Evolutionary conservation across 2,113 vertebrate genomes (phyloP).

Genomic region (Paramisgurnus dabryanus): DNA sequence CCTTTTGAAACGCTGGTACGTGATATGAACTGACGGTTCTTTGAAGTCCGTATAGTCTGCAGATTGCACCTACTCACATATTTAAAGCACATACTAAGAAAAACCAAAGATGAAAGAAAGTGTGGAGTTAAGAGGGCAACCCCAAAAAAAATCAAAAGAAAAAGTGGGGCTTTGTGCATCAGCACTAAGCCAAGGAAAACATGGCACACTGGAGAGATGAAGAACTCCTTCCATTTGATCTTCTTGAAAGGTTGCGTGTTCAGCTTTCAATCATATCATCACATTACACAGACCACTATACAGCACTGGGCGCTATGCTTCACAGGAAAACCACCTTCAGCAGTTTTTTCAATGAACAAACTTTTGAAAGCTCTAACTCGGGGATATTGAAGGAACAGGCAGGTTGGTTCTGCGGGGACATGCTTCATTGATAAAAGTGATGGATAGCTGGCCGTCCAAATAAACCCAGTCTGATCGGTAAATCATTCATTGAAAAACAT

Average conservation of each 20-base stretch:
- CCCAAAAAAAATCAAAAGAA: background rate
- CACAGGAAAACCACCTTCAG: slow-evolving; percentile 24
- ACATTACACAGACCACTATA: background rate
- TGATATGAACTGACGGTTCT: slow-evolving; percentile 11
- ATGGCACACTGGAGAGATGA: slow-evolving; percentile 12
- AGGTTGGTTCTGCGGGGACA: background rate
- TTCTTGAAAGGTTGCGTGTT: slow-evolving; percentile 17
- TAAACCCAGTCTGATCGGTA: background rate
- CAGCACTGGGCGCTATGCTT: background rate
- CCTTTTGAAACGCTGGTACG: background rate
- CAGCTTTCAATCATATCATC: slow-evolving; percentile 21
- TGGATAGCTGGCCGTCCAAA: slow-evolving; percentile 21
- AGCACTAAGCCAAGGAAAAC: background rate
- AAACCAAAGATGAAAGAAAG: background rate
- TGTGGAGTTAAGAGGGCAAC: background rate
- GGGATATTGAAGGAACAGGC: background rate
- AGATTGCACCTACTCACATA: slow-evolving; percentile 2
- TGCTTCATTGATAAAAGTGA: slow-evolving; percentile 3
- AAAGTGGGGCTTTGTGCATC: background rate
- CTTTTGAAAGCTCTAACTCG: slow-evolving; percentile 18
- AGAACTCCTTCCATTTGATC: slow-evolving; percentile 21
- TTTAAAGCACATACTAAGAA: slow-evolving; percentile 1
- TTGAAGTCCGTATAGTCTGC: slow-evolving; percentile 31
- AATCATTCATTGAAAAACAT: slow-evolving; percentile 23
- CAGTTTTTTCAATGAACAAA: slow-evolving; percentile 31